Base-by-base conservation (phyloP, 2,797 vertebrate genomes). In the Bradypodion pumilum region DNA sequence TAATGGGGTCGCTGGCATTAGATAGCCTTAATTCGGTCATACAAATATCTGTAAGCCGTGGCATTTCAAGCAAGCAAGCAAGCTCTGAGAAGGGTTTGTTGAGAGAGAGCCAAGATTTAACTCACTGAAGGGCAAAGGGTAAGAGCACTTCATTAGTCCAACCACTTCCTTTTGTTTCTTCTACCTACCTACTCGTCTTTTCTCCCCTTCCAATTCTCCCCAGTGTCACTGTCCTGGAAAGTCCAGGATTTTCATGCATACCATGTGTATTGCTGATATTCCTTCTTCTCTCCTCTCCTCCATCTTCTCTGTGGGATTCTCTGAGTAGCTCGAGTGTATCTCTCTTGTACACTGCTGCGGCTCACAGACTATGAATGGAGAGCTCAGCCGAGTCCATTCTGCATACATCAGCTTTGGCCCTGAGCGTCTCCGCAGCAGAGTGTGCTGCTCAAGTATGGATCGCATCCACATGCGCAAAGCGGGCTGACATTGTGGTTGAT, bases 1-100 rank as follows among this genome's bases (percentile, higher is more conserved):
- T 90, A 91, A 90, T 87, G 88, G 94, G 95, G 95, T 95, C 89
- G 82, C 81, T 0, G 21, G 81, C 68, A 40, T 90, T 66, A 87
- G 92, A 91, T 86, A 81, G 32, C 63, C 74, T 21, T n/a, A n/a
- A n/a, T n/a, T n/a, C n/a, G n/a, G n/a, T n/a, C n/a, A n/a, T n/a
- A n/a, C n/a, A n/a, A n/a, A n/a, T n/a, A n/a, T n/a, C 44, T 32
- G 68, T 87, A n/a, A 83, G 82, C 76, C 52, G 42, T 74, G 42
- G 49, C 46, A 69, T 84, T 32, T 77, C 74, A 74, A 78, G 79
- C 80, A 59, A 78, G 79, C 80, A 59, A 82, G 40, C 66, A 7
- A 70, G 68, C 8, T 6, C 27, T 8, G n/a, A 8, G 25, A 27
- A 5, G n/a, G 49, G 46, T 40, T 12, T 19, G 81, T 62, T 7